Evolutionary conservation across 2,888 invertebrate genomes (phyloP).

Genomic region (Trichogramma dendrolimi): DNA sequence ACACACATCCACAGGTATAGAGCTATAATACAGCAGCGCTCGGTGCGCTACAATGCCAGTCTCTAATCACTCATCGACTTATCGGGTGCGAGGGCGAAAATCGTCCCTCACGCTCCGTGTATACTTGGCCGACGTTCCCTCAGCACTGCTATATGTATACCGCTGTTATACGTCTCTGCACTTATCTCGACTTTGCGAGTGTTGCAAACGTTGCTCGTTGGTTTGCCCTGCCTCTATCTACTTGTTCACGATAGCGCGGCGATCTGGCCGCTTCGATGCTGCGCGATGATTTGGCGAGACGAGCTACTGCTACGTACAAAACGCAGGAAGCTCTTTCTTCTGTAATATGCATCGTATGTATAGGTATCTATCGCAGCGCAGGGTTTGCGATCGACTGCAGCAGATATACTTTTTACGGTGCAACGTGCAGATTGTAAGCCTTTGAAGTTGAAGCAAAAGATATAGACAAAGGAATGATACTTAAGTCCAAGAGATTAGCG

Average conservation of each 20-base stretch:
- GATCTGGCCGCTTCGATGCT: too few species aligned
- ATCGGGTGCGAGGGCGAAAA: conserved; percentile 30
- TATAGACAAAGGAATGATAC: background rate
- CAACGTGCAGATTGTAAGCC: too few species aligned
- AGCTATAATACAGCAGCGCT: conserved; percentile 15
- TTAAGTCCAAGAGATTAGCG: background rate
- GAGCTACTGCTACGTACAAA: conserved; percentile 19
- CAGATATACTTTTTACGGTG: background rate
- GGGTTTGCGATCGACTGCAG: background rate
- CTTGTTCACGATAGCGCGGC: too few species aligned
- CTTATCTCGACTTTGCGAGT: conserved; percentile 2
- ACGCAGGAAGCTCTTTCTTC: conserved; percentile 37
- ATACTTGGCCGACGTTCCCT: conserved; percentile 24
- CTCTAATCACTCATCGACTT: conserved; percentile 52
- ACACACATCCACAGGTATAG: too few species aligned
- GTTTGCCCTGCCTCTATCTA: background rate
- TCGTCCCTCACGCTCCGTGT: conserved; percentile 37
- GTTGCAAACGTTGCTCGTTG: conserved; percentile 1
- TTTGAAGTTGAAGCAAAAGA: background rate
- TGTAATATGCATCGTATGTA: too few species aligned
- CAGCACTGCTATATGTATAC: conserved; percentile 7
- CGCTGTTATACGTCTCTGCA: background rate
- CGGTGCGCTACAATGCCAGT: conserved; percentile 49
- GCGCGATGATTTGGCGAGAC: too few species aligned
- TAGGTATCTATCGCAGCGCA: conserved; percentile 4